Evolutionary conservation across 2,797 vertebrate species (phyloP).

Genomic region (Phalanger gymnotis): DNA sequence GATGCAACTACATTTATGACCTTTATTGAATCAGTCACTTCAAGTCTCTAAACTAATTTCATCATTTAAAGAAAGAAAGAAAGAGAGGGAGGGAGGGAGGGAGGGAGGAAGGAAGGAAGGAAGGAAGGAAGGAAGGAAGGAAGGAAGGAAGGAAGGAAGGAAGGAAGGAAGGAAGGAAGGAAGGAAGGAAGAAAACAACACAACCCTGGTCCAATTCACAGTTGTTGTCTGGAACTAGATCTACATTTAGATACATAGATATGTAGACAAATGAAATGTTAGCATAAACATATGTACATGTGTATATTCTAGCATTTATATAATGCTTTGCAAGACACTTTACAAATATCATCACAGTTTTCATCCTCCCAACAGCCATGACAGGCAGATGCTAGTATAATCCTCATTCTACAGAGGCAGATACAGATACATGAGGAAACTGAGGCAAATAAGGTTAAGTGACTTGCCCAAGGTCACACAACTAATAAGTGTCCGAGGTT

Average conservation of each 20-base stretch:
- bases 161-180: too few species aligned
- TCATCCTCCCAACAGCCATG: neutral
- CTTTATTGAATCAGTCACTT: neutral
- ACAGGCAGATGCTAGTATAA: neutral
- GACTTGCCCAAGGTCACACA: neutral
- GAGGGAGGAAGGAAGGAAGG: too few species aligned
- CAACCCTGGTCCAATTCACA: neutral
- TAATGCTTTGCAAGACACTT: neutral
- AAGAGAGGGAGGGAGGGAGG: too few species aligned
- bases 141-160: too few species aligned
- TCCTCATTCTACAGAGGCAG: neutral
- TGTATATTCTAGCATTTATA: neutral
- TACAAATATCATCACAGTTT: neutral
- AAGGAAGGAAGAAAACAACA: conserved; percentile 11
- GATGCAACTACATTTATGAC: neutral
- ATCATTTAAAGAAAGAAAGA: neutral
- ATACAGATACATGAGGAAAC: too few species aligned
- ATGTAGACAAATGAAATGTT: neutral
- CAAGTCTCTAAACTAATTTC: conserved; percentile 49
- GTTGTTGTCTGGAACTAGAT: neutral
- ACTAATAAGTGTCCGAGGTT: neutral
- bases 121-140: too few species aligned
- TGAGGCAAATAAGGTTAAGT: too few species aligned
- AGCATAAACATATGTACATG: neutral
- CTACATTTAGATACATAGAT: neutral